Percentiles rank a stretch among this genome's conserved stretches.
Conservation (phyloP, 2,888 invertebrate genomes). For the Scrobipalpa atriplicella region DNA sequence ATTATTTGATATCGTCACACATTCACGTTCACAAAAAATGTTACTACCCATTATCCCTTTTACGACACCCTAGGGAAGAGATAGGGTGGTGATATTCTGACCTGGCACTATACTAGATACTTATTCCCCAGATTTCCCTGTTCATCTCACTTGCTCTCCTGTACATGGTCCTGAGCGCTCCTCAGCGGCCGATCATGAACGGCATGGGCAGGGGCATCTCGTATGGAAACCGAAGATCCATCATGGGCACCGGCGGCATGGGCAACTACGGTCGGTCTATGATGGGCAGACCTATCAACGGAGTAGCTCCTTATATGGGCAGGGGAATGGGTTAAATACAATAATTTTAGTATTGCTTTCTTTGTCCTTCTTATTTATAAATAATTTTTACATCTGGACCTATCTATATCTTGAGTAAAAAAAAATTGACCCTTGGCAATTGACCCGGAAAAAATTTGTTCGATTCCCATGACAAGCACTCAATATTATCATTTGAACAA, state of each 20-base stretch:
- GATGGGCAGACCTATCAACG: constrained; percentile 13
- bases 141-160: neutral
- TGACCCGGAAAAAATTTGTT: too few species aligned
- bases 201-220: neutral
- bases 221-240: neutral
- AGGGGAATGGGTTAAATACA: neutral
- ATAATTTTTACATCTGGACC: neutral
- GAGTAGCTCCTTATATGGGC: neutral
- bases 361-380: neutral
- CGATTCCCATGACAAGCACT: too few species aligned
- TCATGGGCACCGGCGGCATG: neutral
- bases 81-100: too few species aligned
- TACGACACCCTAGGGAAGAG: too few species aligned
- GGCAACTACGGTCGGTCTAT: neutral
- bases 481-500: too few species aligned
- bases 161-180: neutral
- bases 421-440: too few species aligned
- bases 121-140: neutral
- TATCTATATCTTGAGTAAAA: too few species aligned
- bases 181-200: neutral
- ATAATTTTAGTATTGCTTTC: neutral
- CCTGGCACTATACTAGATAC: too few species aligned
- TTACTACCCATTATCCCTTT: too few species aligned
- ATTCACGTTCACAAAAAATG: too few species aligned
- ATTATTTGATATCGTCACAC: too few species aligned